These are phyloP conservation scores for Glaucomys volans DNA, from an alignment of 2,113 vertebrate species.

Conservation along the genomic window DNA sequence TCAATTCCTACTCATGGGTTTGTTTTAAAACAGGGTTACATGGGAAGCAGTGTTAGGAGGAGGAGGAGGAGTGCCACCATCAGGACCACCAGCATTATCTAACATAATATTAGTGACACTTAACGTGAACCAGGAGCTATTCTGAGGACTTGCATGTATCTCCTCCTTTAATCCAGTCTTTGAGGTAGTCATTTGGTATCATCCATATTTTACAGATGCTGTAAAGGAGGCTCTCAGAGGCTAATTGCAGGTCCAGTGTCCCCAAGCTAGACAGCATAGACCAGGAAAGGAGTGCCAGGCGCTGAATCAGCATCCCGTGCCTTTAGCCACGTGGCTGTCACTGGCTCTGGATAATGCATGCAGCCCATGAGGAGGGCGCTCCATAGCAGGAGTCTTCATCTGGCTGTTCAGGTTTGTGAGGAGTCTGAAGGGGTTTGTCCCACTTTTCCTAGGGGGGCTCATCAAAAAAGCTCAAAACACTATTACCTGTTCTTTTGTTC, in stretches of 20 bases:
- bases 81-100: background rate
- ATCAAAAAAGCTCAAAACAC: background rate
- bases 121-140: background rate
- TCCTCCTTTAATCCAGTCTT: background rate
- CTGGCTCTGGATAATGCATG: background rate
- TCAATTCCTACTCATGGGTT: background rate
- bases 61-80: fast-evolving
- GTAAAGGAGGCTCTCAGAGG: background rate
- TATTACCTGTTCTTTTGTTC: background rate
- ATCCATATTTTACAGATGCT: background rate
- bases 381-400: background rate
- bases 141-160: background rate
- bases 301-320: background rate
- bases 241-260: background rate
- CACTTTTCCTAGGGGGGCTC: constrained; percentile 9
- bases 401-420: background rate
- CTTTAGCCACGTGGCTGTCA: fast-evolving
- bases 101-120: background rate
- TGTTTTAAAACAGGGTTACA: background rate
- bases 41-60: background rate
- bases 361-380: fast-evolving
- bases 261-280: background rate
- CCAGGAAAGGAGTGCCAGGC: background rate
- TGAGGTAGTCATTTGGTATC: background rate
- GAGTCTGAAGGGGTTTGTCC: background rate